These are phyloP conservation scores for Brotula barbata DNA, from an alignment of 2,797 vertebrate species.

Conservation along the genomic window DNA sequence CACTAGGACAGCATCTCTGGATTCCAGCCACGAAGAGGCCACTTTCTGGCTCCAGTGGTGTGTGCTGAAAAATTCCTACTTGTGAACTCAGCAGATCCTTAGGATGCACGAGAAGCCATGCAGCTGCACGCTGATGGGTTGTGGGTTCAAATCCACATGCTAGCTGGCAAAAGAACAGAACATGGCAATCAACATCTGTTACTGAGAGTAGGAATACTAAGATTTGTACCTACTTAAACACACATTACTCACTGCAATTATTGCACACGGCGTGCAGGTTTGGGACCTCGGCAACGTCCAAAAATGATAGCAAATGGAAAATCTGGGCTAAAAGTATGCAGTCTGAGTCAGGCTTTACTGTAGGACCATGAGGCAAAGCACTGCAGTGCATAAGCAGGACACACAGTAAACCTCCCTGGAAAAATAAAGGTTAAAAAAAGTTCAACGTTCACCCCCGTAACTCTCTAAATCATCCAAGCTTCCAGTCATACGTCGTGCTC, in stretches of 20 bases:
- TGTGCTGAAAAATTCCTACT: conserved; percentile 64
- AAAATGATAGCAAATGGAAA: too few relatives aligned
- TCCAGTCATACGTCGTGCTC: conserved; percentile 49
- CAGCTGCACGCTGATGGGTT: conserved; percentile 20
- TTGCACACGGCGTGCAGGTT: too few relatives aligned
- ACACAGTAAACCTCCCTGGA: conserved; percentile 1
- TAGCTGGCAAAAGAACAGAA: conserved; percentile 2
- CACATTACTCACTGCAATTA: too few relatives aligned
- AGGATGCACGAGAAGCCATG: conserved; percentile 27
- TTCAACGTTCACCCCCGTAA: conserved; percentile 52
- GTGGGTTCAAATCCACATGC: conserved; percentile 10
- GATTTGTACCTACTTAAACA: too few relatives aligned
- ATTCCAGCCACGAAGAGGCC: conserved; percentile 66
- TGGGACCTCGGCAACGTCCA: too few relatives aligned
- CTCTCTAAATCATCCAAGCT: conserved; percentile 45
- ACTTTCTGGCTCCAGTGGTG: conserved; percentile 60
- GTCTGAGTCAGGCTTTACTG: too few relatives aligned
- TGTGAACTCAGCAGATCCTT: conserved; percentile 59
- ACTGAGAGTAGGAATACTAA: too few relatives aligned
- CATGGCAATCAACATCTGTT: too few relatives aligned
- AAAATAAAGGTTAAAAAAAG: conserved; percentile 40
- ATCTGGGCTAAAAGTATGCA: too few relatives aligned
- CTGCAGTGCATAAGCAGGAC: not conserved
- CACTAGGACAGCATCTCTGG: conserved; percentile 71
- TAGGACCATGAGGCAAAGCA: not conserved